phyloP scores from a whole-genome alignment of 1,140 invertebrate genomes.

The Sinonovacula constricta region DNA sequence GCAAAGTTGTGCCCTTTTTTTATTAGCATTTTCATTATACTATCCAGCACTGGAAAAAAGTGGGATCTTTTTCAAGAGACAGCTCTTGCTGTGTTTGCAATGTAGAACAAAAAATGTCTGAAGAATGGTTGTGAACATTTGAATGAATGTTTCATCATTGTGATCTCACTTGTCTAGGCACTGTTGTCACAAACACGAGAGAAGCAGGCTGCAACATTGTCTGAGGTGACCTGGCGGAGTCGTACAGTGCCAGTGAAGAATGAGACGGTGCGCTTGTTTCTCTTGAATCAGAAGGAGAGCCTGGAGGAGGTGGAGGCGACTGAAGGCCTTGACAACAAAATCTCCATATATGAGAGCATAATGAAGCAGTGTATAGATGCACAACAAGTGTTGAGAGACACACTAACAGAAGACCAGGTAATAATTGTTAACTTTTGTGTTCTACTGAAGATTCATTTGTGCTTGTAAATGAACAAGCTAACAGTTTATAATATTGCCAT shows the following conservation, averaged over 20 bases:
- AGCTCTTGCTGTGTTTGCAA: too few species aligned
- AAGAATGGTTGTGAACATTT: too few species aligned
- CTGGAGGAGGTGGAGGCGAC: conserved; percentile 86
- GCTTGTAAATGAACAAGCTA: too few species aligned
- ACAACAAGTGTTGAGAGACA: conserved; percentile 89
- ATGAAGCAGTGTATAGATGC: conserved; percentile 98
- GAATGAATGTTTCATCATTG: too few species aligned
- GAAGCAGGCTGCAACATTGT: conserved; percentile 85
- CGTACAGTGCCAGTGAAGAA: conserved; percentile 88
- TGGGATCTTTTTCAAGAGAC: too few species aligned
- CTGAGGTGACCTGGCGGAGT: conserved; percentile 94
- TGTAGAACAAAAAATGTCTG: too few species aligned
- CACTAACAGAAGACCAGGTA: conserved; percentile 88
- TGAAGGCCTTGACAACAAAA: conserved; percentile 76
- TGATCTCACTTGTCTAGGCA: conserved; percentile 81
- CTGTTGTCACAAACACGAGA: conserved; percentile 93
- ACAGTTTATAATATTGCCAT: too few species aligned
- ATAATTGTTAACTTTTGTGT: conserved; percentile 21
- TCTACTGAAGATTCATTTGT: too few species aligned
- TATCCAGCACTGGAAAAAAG: too few species aligned
- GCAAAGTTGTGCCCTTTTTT: too few species aligned
- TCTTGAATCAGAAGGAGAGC: conserved; percentile 89
- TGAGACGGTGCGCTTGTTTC: conserved; percentile 87
- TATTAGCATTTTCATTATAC: too few species aligned
- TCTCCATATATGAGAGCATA: conserved; percentile 89